phyloP scores from a whole-genome alignment of 2,888 invertebrate genomes.

The Nephrotoma appendiculata region DNA sequence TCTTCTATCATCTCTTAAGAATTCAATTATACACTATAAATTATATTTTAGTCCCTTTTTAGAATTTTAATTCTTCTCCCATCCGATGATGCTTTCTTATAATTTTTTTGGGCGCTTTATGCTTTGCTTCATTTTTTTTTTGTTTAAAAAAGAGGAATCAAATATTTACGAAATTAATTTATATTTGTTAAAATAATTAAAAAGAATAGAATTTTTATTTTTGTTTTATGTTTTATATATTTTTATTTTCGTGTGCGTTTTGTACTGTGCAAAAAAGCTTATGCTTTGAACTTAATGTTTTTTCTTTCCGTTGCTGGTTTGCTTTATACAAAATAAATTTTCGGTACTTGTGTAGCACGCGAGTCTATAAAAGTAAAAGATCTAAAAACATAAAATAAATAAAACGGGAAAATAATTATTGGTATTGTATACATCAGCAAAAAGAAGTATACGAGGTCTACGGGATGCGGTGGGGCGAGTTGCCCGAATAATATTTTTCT shows the following conservation, averaged over 20 bases:
- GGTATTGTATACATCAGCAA: not conserved
- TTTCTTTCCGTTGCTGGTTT: not conserved
- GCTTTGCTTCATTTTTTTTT: not conserved
- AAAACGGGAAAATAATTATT: not conserved
- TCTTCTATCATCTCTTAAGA: constrained; percentile 1
- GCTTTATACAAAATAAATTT: not conserved
- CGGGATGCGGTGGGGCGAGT: not conserved
- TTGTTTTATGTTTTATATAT: not conserved
- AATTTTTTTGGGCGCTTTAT: not conserved
- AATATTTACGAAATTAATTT: not conserved
- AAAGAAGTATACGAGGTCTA: not conserved
- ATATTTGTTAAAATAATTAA: not conserved
- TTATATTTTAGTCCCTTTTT: constrained; percentile 2
- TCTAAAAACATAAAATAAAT: not conserved
- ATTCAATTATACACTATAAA: constrained; percentile 3
- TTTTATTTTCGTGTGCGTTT: not conserved
- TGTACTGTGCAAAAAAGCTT: not conserved
- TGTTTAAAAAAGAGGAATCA: not conserved
- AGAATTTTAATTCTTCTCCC: constrained; percentile 1
- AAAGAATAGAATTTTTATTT: not conserved
- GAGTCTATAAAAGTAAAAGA: not conserved
- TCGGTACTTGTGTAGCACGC: not conserved
- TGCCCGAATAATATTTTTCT: not conserved
- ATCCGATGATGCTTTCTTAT: not conserved
- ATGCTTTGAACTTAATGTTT: not conserved